phyloP scores from a whole-genome alignment of 2,888 invertebrate species.

The Ypsolopha sequella region DNA sequence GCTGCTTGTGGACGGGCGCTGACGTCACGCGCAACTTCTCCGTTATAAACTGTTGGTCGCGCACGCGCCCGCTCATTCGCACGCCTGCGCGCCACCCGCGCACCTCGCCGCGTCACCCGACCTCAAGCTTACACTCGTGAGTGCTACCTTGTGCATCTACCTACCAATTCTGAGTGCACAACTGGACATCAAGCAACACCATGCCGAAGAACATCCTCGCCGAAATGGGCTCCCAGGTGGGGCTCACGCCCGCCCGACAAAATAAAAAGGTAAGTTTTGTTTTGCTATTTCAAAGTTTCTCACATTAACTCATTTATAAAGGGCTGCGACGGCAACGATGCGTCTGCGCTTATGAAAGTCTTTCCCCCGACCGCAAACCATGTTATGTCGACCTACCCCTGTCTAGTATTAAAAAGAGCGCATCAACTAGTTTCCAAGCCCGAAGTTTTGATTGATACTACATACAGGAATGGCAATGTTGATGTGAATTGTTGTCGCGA shows the following conservation, averaged over 20 bases:
- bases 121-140: not conserved
- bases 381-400: not conserved
- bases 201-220: slow-evolving; percentile 63
- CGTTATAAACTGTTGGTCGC: slow-evolving; percentile 30
- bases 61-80: slow-evolving; percentile 35
- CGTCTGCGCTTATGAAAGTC: not conserved
- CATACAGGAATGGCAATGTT: not conserved
- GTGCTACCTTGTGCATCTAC: not conserved
- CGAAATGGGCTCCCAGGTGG: slow-evolving; percentile 65
- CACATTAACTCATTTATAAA: not conserved
- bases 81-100: slow-evolving; percentile 41
- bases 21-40: slow-evolving; percentile 29
- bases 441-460: too few relatives aligned
- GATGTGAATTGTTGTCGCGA: not conserved
- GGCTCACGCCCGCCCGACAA: slow-evolving; percentile 49
- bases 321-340: not conserved
- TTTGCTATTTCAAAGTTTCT: not conserved
- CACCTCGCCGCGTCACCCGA: slow-evolving; percentile 23
- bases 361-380: not conserved
- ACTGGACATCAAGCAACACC: slow-evolving; percentile 15
- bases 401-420: not conserved
- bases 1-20: slow-evolving; percentile 11
- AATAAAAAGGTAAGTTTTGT: slow-evolving; percentile 42
- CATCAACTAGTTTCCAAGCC: not conserved
- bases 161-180: not conserved